Percentiles rank a stretch among this genome's conserved stretches.
These are phyloP conservation scores for Onychomys arenicola DNA, from an alignment of 2,797 vertebrate species.

Conservation along the genomic window DNA sequence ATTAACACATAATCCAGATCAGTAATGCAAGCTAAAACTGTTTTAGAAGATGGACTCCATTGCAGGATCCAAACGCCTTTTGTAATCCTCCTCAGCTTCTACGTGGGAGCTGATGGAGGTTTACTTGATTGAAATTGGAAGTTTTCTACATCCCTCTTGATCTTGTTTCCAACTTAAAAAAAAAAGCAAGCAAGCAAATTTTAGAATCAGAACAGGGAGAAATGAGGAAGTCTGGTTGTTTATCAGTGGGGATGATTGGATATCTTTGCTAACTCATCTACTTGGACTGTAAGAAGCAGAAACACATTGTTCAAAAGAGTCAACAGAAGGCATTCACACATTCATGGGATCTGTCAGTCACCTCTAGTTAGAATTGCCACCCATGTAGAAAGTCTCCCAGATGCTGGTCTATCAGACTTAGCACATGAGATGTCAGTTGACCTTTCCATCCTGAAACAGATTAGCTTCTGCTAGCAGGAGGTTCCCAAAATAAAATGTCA, in stretches of 20 bases:
- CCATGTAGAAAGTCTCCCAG: background rate
- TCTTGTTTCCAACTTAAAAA: background rate
- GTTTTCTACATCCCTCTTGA: background rate
- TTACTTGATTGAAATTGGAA: background rate
- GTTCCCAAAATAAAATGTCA: constrained; percentile 69
- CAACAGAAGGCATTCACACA: background rate
- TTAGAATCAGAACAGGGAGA: background rate
- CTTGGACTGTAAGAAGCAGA: background rate
- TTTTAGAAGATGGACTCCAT: background rate
- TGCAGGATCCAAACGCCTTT: background rate
- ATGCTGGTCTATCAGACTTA: background rate
- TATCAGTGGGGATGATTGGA: background rate
- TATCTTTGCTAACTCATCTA: background rate
- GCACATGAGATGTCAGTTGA: constrained; percentile 6
- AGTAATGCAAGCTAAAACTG: background rate
- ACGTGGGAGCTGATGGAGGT: background rate
- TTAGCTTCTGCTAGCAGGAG: constrained; percentile 35
- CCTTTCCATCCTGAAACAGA: constrained; percentile 57
- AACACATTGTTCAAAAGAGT: background rate
- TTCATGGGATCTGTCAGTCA: background rate
- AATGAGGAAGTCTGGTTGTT: background rate
- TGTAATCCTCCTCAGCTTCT: background rate
- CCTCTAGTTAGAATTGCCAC: background rate
- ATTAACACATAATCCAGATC: background rate
- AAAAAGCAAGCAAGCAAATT: background rate